Base-by-base conservation (phyloP, 2,888 invertebrate species). In the Drosophila mayaguana region DNA sequence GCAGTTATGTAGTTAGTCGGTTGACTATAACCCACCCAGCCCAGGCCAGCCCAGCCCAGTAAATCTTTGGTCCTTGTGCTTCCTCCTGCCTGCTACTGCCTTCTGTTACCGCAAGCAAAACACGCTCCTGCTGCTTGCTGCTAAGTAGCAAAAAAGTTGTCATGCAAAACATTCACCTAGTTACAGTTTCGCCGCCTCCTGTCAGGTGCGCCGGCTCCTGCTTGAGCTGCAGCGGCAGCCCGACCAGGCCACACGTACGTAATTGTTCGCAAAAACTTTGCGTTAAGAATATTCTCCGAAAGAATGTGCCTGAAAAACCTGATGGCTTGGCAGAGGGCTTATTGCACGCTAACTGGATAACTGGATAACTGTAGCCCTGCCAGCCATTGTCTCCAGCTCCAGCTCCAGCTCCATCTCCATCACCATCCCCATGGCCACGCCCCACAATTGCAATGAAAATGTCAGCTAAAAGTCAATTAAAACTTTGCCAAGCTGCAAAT, bases 221-320 rank as follows among this genome's bases (percentile, higher is more conserved):
- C 56, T 34, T 0, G 22, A 3, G 34, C 45, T 46, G n/a, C 43
- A 0, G 57, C 46, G 25, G n/a, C 34, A 3, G 9, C n/a, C 32
- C 48, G 14, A 66, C 72, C 63, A 62, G 70, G 62, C 76, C 85
- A 69, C 81, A 88, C 83, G 81, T 74, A 88, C 89, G 83, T 88
- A 86, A 88, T 84, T 84, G 81, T 86, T 83, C 78, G 84, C 87
- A 72, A 81, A 86, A 84, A 84, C 73, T 84, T 84, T 83, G 78
- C 73, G 87, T 72, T 78, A 83, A 83, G 87, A 86, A 86, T 76
- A 80, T 88, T 50, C 75, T 72, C 69, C 11, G 71, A 55, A 69
- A 88, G 83, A 86, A 83, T 86, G 75, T 75, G 88, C 60, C 67
- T 55, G 70, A 74, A 69, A 77, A 73, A 68, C 56, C 71, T 78